Evolutionary conservation across 2,113 vertebrate genomes (phyloP), one percentile per base, ranked within the genome.

Genomic region (Patagioenas fasciata): DNA sequence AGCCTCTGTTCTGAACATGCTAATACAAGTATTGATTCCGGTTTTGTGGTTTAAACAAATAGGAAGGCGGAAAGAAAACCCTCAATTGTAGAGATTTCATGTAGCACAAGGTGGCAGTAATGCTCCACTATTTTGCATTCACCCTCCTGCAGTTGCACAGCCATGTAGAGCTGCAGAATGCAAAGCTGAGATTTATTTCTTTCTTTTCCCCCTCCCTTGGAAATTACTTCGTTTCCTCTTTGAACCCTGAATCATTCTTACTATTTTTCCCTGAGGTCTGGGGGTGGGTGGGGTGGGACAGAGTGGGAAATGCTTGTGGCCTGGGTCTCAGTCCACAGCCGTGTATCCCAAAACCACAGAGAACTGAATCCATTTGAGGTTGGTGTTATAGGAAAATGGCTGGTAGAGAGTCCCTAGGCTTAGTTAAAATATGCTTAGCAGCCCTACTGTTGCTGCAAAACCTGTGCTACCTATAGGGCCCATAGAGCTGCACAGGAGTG

Each of bases 51-150:
- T 80, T 62, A 8, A 34, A 60, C 48, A 74, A 47, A 20, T 1
- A 13, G 29, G n/a, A n/a, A 91, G 34, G 15, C 18, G 13, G 26
- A 14, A 80, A 54, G 24, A 54, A 70, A 32, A 2, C 6, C 23
- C 7, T 79, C 5, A 28, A 1, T 6, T 88, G 93, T 62, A 88
- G 69, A 40, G 34, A 71, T 31, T 19, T 48, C 18, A 1, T 11
- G 2, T 25, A 91, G 80, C 95, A 95, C 95, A 28, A 72, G 96
- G 28, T 96, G 96, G 95, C 95, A 95, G 82, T 71, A 91, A 71
- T 15, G 72, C 65, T 96, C 95, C 23, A 61, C 56, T 5, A 2
- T 13, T 83, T 7, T 36, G 19, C 29, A 0, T 60, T 80, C 47
- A 13, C 2, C 5, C 17, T 38, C 13, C 31, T 31, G 66, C 29